Conservation (phyloP, 2,113 vertebrate species). For the Camelus dromedarius region DNA sequence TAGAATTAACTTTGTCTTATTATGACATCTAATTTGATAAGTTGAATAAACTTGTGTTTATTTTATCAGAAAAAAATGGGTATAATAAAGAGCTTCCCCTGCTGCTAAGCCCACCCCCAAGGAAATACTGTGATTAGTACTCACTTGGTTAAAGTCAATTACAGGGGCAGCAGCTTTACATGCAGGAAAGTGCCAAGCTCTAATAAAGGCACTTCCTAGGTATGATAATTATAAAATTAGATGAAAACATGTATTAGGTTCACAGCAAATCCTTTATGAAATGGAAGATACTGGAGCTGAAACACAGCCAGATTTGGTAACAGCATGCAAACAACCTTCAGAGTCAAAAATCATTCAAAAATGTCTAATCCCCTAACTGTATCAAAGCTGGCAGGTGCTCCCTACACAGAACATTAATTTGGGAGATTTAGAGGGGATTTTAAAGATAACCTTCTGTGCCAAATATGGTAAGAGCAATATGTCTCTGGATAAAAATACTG, state of each 20-base stretch:
- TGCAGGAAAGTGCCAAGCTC: neutral
- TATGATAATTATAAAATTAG: constrained; percentile 68
- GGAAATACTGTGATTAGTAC: constrained; percentile 44
- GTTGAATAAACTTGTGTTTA: constrained; percentile 28
- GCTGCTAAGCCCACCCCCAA: neutral
- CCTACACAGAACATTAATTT: constrained; percentile 70
- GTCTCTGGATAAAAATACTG: constrained; percentile 41
- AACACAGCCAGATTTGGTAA: constrained; percentile 70
- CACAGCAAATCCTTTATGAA: constrained; percentile 71
- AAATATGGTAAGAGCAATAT: constrained; percentile 50
- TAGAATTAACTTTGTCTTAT: constrained; percentile 55
- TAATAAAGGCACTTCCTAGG: constrained; percentile 57
- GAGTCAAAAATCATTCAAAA: constrained; percentile 71
- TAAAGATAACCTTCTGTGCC: constrained; percentile 67
- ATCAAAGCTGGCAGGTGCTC: constrained; percentile 64
- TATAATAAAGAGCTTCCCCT: neutral
- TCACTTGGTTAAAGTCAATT: constrained; percentile 56
- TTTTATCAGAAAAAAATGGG: constrained; percentile 36
- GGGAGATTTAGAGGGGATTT: constrained; percentile 64
- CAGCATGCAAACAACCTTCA: constrained; percentile 66
- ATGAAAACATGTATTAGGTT: constrained; percentile 49
- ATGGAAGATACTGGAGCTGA: constrained; percentile 49
- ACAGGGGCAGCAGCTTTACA: constrained; percentile 3
- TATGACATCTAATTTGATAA: constrained; percentile 48
- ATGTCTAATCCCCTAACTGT: constrained; percentile 65